Conservation (phyloP, 2,113 vertebrate species). For the Poeciliopsis prolifica region DNA sequence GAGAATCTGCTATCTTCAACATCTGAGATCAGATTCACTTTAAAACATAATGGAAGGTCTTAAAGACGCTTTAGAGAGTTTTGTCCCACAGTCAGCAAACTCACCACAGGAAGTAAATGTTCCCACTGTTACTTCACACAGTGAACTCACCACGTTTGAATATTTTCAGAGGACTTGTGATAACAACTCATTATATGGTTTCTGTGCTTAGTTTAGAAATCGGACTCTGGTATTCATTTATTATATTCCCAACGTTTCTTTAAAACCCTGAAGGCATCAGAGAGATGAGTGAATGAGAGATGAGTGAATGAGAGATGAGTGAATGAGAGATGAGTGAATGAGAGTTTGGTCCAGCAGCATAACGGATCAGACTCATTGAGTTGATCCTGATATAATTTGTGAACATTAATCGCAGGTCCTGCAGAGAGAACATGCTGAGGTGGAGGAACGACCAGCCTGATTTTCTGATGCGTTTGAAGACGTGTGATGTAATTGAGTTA, state of each 20-base stretch:
- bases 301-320: too few species aligned
- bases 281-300: too few species aligned
- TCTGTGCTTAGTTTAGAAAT: not conserved
- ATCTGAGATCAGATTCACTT: too few species aligned
- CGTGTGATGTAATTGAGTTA: conserved; percentile 78
- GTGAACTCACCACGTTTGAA: not conserved
- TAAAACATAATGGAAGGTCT: too few species aligned
- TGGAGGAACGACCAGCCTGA: conserved; percentile 11
- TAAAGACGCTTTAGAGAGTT: too few species aligned
- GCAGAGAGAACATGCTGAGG: conserved; percentile 28
- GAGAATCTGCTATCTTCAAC: not conserved
- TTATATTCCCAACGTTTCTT: not conserved
- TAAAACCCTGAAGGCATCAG: not conserved
- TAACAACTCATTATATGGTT: too few species aligned
- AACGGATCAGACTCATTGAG: not conserved
- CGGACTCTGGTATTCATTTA: not conserved
- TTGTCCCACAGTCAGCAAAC: too few species aligned
- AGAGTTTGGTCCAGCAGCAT: not conserved
- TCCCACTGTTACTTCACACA: not conserved
- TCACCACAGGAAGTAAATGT: not conserved
- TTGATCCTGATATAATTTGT: not conserved
- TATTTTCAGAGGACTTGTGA: not conserved
- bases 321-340: not conserved
- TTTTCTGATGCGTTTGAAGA: conserved; percentile 66
- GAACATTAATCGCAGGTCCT: not conserved